Evolutionary conservation across 2,797 vertebrate species (phyloP).

Genomic region (Lithobates sylvaticus): DNA sequence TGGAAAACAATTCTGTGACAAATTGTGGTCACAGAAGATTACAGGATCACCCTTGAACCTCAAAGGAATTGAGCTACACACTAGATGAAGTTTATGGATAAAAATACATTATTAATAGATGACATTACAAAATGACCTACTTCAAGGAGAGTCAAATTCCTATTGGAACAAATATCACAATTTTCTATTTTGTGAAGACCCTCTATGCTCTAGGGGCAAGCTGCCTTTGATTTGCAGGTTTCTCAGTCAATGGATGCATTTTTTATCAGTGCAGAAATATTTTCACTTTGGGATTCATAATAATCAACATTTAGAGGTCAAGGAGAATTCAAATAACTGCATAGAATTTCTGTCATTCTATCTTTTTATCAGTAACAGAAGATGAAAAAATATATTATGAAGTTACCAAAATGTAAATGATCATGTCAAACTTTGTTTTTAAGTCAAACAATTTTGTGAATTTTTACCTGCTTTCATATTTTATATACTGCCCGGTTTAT

Average conservation of each 20-base stretch:
- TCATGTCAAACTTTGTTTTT: too few species aligned
- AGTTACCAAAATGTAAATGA: too few species aligned
- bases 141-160: conserved; percentile 62
- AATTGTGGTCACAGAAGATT: conserved; percentile 74
- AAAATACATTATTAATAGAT: conserved; percentile 65
- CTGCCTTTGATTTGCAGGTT: background rate
- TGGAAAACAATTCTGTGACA: conserved; percentile 66
- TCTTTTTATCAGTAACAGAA: background rate
- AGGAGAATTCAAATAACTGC: background rate
- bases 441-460: too few species aligned
- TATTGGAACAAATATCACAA: conserved; percentile 58
- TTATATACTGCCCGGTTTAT: too few species aligned
- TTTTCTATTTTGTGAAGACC: conserved; percentile 24
- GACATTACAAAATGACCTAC: conserved; percentile 68
- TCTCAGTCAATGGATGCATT: background rate
- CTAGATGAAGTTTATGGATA: conserved; percentile 62
- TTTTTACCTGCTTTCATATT: too few species aligned
- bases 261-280: background rate
- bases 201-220: conserved; percentile 16
- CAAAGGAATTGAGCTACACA: conserved; percentile 68
- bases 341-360: background rate
- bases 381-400: too few species aligned
- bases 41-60: conserved; percentile 65
- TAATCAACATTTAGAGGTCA: background rate
- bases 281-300: background rate